Conservation (phyloP, 2,797 vertebrate genomes). For the Tangara arthus region DNA sequence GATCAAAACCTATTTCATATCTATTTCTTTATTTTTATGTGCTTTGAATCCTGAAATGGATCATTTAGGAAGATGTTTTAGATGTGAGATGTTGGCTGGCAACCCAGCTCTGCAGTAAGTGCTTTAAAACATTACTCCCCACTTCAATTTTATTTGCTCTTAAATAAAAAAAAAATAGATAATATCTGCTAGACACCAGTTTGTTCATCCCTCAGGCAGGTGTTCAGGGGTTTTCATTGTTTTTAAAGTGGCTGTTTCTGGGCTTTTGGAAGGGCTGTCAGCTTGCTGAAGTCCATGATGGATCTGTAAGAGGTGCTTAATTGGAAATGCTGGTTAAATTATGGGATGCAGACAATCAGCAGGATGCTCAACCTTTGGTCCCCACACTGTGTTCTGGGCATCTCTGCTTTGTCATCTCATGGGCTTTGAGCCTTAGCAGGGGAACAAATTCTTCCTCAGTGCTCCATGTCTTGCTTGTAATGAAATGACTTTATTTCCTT, state of each 20-base stretch:
- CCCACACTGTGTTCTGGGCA: not conserved
- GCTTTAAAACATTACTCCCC: not conserved
- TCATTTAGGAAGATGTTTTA: not conserved
- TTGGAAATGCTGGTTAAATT: not conserved
- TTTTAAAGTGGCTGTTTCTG: not conserved
- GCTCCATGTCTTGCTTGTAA: not conserved
- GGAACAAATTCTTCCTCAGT: not conserved
- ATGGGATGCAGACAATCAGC: not conserved
- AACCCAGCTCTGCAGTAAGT: not conserved
- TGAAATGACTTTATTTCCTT: not conserved
- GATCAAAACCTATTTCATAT: not conserved
- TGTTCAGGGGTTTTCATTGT: not conserved
- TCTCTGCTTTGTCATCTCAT: accelerated
- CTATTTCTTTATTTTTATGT: not conserved
- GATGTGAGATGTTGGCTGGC: not conserved
- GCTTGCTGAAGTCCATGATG: not conserved
- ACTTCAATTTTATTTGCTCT: not conserved
- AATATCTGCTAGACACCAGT: not conserved
- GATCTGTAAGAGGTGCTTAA: not conserved
- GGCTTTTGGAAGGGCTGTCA: not conserved
- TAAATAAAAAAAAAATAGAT: not conserved
- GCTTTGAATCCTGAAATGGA: not conserved
- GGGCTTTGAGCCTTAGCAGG: not conserved
- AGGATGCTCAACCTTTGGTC: not conserved
- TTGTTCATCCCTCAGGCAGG: not conserved